These are phyloP conservation scores for Tigriopus californicus DNA, from an alignment of 2,888 invertebrate genomes.

Conservation along the genomic window DNA sequence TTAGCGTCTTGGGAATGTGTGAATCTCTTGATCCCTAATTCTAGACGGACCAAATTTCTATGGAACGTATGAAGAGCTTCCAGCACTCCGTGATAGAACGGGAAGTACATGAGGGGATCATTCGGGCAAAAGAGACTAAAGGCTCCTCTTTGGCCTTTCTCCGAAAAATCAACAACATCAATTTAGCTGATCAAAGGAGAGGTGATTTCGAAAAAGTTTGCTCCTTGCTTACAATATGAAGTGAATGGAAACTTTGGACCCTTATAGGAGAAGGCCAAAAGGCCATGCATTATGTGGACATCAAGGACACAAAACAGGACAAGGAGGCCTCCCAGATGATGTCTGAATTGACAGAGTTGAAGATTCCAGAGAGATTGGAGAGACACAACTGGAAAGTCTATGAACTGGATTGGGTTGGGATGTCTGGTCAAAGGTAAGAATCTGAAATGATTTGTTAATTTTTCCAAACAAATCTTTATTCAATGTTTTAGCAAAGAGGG, in stretches of 20 bases:
- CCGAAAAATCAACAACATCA: slow-evolving; percentile 87
- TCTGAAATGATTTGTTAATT: not conserved
- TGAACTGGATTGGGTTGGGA: slow-evolving; percentile 20
- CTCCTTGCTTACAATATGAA: not conserved
- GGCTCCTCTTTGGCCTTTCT: slow-evolving; percentile 80
- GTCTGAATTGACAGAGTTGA: slow-evolving; percentile 65
- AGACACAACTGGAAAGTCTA: slow-evolving; percentile 70
- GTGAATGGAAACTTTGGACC: not conserved
- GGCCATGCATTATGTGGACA: slow-evolving; percentile 48
- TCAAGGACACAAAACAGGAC: slow-evolving; percentile 72
- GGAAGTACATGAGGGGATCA: slow-evolving; percentile 83
- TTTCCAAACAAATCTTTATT: not conserved
- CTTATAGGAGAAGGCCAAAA: not conserved
- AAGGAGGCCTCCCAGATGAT: slow-evolving; percentile 74
- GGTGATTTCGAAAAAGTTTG: slow-evolving; percentile 38
- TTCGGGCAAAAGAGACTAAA: slow-evolving; percentile 79
- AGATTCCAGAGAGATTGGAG: slow-evolving; percentile 71
- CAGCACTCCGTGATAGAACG: slow-evolving; percentile 72
- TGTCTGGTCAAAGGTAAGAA: not conserved
- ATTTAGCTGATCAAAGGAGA: slow-evolving; percentile 78
- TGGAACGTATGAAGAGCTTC: slow-evolving; percentile 87
- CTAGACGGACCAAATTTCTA: slow-evolving; percentile 60
- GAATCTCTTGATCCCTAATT: no score
- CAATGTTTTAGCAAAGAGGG: slow-evolving; percentile 27
- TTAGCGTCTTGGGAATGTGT: no score